Evolutionary conservation across 2,113 vertebrate genomes (phyloP), one percentile per base, ranked within the genome.

Genomic region (Odocoileus hemionus): DNA sequence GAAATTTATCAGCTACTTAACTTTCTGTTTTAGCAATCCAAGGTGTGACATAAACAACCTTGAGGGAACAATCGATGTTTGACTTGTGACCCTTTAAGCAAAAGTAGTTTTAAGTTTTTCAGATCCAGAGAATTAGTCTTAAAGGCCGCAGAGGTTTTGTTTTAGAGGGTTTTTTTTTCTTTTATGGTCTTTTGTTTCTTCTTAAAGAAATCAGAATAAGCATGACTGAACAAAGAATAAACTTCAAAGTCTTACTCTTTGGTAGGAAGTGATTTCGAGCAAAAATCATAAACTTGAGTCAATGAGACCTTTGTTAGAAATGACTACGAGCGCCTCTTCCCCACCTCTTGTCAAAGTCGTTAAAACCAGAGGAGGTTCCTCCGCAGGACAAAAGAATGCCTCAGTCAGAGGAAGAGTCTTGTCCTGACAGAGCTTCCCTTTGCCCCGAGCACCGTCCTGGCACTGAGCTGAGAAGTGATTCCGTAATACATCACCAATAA

Each of bases 241-340:
- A 98, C 99, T 99, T 99, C 99, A 99, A 99, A 99, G 99, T 84
- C 95, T 98, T 96, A 1, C 50, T 94, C 70, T 96, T 16, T 94
- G 97, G 94, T 96, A 98, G 98, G 98, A 99, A 99, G 98, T 98
- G 98, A 98, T 99, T 98, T 98, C 96, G 96, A 98, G 96, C 96
- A 99, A 98, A 98, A 99, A 98, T 96, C 95, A 97, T 87, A 97
- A 97, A n/a, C 93, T 98, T 89, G 80, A 95, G 97, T 99, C 98
- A 99, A 99, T 98, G 98, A 97, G 95, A 92, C 93, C 98, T 99
- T 99, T 99, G 99, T 99, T 98, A 96, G 97, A 74, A 74, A 60
- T 7, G 94, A 74, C 67, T 74, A 6, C 6, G 64, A 92, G 61
- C 64, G 45, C 95, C 1, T 98, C 96, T 95, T 98, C 97, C 97